These are phyloP conservation scores for Drosophila obscura DNA, from an alignment of 1,140 invertebrate genomes.

Conservation along the genomic window DNA sequence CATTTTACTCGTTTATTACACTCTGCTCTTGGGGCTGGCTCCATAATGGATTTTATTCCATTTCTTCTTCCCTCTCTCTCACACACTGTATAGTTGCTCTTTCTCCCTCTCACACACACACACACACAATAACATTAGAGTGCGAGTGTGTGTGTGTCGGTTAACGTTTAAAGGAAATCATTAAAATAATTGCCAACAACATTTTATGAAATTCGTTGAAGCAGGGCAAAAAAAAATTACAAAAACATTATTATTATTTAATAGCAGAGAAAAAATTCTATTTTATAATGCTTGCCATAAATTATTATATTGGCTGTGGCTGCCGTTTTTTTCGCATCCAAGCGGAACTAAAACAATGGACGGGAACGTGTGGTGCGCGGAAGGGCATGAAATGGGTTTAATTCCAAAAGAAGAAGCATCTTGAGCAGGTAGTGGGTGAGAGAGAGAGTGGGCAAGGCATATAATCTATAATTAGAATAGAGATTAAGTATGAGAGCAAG, in stretches of 20 bases:
- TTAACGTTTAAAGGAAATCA: constrained; percentile 80
- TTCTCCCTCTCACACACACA: constrained; percentile 11
- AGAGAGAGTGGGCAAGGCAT: not conserved
- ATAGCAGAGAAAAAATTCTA: constrained; percentile 51
- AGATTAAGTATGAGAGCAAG: no score
- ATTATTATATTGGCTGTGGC: constrained; percentile 44
- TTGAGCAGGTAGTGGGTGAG: no score
- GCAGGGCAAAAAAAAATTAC: constrained; percentile 59
- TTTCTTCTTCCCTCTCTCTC: constrained; percentile 37
- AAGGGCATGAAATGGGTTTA: no score
- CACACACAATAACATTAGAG: constrained; percentile 71
- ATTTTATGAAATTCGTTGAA: constrained; percentile 77
- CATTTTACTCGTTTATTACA: constrained; percentile 79
- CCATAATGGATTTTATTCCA: constrained; percentile 82
- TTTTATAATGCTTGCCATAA: constrained; percentile 47
- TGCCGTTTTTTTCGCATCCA: constrained; percentile 31
- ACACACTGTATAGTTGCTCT: not conserved
- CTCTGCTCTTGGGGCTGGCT: constrained; percentile 65
- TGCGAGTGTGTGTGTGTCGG: constrained; percentile 21
- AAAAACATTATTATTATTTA: constrained; percentile 65
- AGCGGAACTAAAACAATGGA: constrained; percentile 46
- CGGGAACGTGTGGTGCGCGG: constrained; percentile 2
- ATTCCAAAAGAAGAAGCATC: no score
- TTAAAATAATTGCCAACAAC: constrained; percentile 78
- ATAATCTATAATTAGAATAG: not conserved